phyloP scores from a whole-genome alignment of 2,797 vertebrate species.

The Cichlasoma orientale region DNA sequence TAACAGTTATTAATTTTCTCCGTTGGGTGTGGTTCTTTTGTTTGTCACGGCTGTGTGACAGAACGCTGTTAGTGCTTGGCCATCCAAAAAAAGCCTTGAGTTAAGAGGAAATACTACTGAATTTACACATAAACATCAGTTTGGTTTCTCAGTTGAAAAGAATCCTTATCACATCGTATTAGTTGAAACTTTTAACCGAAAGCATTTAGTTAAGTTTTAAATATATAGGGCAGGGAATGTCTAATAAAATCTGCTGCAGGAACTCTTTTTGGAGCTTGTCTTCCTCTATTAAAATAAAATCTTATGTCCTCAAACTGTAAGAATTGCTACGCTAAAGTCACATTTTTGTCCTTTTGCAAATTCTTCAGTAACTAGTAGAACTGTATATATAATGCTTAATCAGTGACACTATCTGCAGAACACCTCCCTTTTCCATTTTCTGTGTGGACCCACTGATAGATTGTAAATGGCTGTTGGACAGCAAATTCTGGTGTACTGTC shows the following conservation, averaged over 20 bases:
- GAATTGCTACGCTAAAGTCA: background rate
- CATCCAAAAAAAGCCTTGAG: background rate
- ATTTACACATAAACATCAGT: background rate
- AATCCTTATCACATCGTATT: background rate
- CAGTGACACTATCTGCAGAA: background rate
- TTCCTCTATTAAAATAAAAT: background rate
- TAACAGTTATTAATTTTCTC: background rate
- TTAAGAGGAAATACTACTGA: too few species aligned
- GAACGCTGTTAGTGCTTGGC: background rate
- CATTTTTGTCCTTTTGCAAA: background rate
- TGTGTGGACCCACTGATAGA: background rate
- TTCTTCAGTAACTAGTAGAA: background rate
- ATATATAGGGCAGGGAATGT: too few species aligned
- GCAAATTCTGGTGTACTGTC: constrained; percentile 16
- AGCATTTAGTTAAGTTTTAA: background rate
- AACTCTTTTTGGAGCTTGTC: background rate
- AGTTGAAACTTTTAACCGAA: background rate
- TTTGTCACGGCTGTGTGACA: background rate
- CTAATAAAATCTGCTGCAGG: background rate
- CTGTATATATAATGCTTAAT: too few species aligned
- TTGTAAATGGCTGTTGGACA: constrained; percentile 36
- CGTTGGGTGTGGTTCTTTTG: background rate
- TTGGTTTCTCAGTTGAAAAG: background rate
- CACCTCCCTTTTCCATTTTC: background rate
- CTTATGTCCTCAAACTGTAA: background rate